Evolutionary conservation across 2,888 invertebrate genomes (phyloP).

Genomic region (Helleia helle): DNA sequence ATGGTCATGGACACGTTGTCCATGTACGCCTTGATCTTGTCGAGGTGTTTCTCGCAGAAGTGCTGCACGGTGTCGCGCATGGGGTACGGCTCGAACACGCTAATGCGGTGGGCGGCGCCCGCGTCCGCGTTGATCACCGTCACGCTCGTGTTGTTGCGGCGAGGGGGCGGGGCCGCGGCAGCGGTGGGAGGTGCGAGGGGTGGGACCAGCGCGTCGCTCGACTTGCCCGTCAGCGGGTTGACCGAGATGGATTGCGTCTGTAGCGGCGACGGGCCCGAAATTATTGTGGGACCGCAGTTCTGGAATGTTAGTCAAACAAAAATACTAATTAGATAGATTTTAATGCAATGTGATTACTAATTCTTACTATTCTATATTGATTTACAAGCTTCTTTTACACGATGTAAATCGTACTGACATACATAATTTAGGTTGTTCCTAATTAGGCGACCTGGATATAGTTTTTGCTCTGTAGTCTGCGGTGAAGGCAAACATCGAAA

Average conservation of each 20-base stretch:
- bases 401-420: no score
- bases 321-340: background rate
- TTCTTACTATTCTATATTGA: no score
- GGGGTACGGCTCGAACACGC: conserved; percentile 92
- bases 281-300: conserved; percentile 43
- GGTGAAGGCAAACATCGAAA: no score
- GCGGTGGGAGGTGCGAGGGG: conserved; percentile 53
- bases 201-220: conserved; percentile 46
- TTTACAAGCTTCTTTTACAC: no score
- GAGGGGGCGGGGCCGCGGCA: conserved; percentile 74
- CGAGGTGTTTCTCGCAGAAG: conserved; percentile 95
- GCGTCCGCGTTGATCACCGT: conserved; percentile 77
- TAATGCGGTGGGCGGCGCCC: conserved; percentile 77
- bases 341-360: background rate
- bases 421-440: no score
- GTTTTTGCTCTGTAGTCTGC: no score
- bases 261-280: conserved; percentile 37
- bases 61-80: conserved; percentile 94
- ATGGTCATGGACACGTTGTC: conserved; percentile 87
- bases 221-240: conserved; percentile 53
- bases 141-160: conserved; percentile 84
- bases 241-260: conserved; percentile 54
- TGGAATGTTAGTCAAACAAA: conserved; percentile 21
- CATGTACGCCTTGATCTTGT: conserved; percentile 94
- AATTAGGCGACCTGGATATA: no score